Base-by-base conservation (phyloP, 2,888 invertebrate species). In the Meteorus colon region DNA sequence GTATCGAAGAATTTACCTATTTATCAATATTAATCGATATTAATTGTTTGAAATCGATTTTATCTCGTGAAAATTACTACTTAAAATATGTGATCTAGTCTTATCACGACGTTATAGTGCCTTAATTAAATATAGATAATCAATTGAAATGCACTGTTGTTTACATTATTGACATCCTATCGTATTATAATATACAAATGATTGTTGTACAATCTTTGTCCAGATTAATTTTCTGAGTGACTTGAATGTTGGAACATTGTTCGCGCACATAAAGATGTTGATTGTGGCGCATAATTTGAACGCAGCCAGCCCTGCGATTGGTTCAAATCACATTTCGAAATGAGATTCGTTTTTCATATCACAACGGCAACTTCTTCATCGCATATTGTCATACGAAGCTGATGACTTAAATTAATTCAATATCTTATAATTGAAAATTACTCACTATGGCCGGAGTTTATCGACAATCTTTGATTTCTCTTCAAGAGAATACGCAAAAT, bases 401-500 rank as follows among this genome's bases (percentile, higher is more conserved):
- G 41, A 12, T 8, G 4, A 41, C 41, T 41, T 41, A 8, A 5
- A 41, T 41, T 41, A 41, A 41, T 48, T 48, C n/a, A 48, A 48
- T 48, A 16, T 48, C 34, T 16, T 4, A 34, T 8, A 14, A 34
- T n/a, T 63, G 41, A 34, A 62, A 55, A 69, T 55, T n/a, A 29
- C 27, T 48, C 14, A 78, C 73, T n/a, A 89, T 89, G 89, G 82
- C 89, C 0, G 84, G 84, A 5, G 83, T 88, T 8, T 84, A 81
- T 24, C 85, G 84, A 45, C 86, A 86, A 73, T 80, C 84, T 2
- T 80, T 89, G n/a, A 84, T 78, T 59, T 82, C 85, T 24, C 80
- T 89, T 16, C 83, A 85, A 65, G 78, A 84, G 1, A 82, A 86
- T 65, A 81, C 80, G 65, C 88, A 87, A 77, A 89, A 89, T 78